phyloP scores from a whole-genome alignment of 2,888 invertebrate genomes.

The Galeruca laticollis region DNA sequence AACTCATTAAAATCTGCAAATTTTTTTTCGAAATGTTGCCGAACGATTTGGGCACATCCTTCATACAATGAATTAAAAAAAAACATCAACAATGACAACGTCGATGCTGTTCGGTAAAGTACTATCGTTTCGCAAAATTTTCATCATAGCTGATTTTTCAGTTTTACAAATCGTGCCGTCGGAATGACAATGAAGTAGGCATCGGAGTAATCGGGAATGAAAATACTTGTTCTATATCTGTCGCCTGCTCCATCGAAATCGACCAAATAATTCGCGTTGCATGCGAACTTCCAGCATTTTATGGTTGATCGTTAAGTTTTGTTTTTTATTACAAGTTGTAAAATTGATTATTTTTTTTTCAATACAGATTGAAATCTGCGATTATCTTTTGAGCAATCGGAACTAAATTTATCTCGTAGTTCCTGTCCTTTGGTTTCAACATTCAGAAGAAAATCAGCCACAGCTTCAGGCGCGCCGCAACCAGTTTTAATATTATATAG shows the following conservation, averaged over 20 bases:
- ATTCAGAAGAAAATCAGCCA: slow-evolving; percentile 37
- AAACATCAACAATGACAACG: too few species aligned
- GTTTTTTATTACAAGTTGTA: slow-evolving; percentile 21
- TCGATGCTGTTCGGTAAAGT: slow-evolving; percentile 31
- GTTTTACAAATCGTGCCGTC: slow-evolving; percentile 38
- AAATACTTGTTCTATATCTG: slow-evolving; percentile 32
- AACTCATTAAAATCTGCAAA: too few species aligned
- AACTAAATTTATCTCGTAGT: slow-evolving; percentile 27
- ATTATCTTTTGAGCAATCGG: slow-evolving; percentile 27
- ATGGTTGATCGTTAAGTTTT: slow-evolving; percentile 23
- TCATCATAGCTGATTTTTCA: slow-evolving; percentile 35
- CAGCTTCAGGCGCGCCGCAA: too few species aligned
- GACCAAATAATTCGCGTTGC: slow-evolving; percentile 32
- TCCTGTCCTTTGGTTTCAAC: slow-evolving; percentile 34
- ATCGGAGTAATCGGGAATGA: slow-evolving; percentile 32
- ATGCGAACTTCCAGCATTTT: too few species aligned
- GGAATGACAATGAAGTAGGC: slow-evolving; percentile 35
- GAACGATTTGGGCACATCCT: too few species aligned
- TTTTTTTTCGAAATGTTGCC: too few species aligned
- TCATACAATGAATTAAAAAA: too few species aligned
- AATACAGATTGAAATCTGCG: slow-evolving; percentile 30
- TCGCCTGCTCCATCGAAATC: slow-evolving; percentile 22
- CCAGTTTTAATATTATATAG: slow-evolving; percentile 37
- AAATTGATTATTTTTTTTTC: slow-evolving; percentile 30
- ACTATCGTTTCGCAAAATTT: slow-evolving; percentile 36